phyloP scores from a whole-genome alignment of 2,888 invertebrate genomes.

The Drosophila pullipes region DNA sequence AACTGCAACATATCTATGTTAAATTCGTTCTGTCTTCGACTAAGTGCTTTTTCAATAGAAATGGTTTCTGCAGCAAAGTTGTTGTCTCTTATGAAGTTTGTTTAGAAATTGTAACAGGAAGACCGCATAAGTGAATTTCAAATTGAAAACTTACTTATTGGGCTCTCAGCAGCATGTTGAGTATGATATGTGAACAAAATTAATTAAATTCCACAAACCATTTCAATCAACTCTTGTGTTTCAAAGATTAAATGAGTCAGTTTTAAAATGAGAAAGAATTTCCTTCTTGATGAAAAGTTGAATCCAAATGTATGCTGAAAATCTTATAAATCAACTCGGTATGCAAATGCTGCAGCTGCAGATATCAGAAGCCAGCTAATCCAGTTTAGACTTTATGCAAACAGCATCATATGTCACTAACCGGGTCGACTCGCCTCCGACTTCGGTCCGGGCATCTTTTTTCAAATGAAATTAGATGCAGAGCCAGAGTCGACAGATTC shows the following conservation, averaged over 20 bases:
- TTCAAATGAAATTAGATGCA: constrained; percentile 73
- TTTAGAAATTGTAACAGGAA: constrained; percentile 32
- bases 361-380: constrained; percentile 47
- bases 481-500: constrained; percentile 51
- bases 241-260: not conserved
- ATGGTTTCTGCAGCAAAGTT: constrained; percentile 48
- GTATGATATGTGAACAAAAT: constrained; percentile 31
- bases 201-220: constrained; percentile 44
- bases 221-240: constrained; percentile 22
- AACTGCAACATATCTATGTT: constrained; percentile 49
- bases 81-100: constrained; percentile 19
- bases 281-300: constrained; percentile 21
- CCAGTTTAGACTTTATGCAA: constrained; percentile 59
- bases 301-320: constrained; percentile 20
- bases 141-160: constrained; percentile 58
- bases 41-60: constrained; percentile 75
- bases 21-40: constrained; percentile 61
- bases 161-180: not conserved
- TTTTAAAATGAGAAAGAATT: not conserved
- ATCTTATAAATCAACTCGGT: constrained; percentile 42
- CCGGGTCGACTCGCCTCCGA: constrained; percentile 20
- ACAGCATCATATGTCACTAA: constrained; percentile 64
- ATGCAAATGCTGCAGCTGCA: constrained; percentile 64
- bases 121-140: constrained; percentile 40
- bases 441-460: constrained; percentile 26